A percentile compares a stretch with the other conserved stretches of the same genome.
phyloP scores from a whole-genome alignment of 2,888 invertebrate genomes.

The Euproctis similis region DNA sequence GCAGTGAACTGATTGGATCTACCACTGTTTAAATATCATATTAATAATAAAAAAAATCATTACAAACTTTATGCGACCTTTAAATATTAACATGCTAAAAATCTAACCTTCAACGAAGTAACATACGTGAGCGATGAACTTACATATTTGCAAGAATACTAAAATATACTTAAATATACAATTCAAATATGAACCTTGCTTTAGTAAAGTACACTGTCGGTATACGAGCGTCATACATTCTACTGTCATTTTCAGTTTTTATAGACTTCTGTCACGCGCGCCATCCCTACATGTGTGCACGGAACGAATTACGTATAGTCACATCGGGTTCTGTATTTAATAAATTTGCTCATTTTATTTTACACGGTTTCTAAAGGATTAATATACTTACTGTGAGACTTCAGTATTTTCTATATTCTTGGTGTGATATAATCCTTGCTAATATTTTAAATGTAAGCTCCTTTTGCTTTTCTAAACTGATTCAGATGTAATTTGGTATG shows the following conservation, averaged over 20 bases:
- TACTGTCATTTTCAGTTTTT: conserved; percentile 42
- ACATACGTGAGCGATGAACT: too few species aligned
- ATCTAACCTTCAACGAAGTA: too few species aligned
- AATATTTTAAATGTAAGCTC: too few species aligned
- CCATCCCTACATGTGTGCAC: conserved; percentile 15
- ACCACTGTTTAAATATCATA: too few species aligned
- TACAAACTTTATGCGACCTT: too few species aligned
- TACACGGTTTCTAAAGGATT: conserved; percentile 6
- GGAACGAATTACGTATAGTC: conserved; percentile 8
- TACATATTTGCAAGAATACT: conserved; percentile 7
- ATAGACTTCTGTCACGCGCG: conserved; percentile 44
- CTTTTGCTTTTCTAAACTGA: too few species aligned
- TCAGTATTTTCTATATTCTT: too few species aligned
- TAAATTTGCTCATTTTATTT: conserved; percentile 10
- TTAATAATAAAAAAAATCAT: too few species aligned
- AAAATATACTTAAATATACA: conserved; percentile 18
- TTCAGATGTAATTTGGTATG: too few species aligned
- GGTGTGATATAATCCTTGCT: too few species aligned
- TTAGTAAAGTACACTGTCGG: conserved; percentile 22
- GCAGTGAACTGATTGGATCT: too few species aligned
- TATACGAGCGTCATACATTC: conserved; percentile 37
- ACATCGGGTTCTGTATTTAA: conserved; percentile 21
- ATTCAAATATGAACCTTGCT: conserved; percentile 21
- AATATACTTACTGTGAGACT: neutral
- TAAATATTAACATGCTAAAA: too few species aligned